Conservation (phyloP, 2,797 vertebrate genomes). For the Heliangelus exortis region DNA sequence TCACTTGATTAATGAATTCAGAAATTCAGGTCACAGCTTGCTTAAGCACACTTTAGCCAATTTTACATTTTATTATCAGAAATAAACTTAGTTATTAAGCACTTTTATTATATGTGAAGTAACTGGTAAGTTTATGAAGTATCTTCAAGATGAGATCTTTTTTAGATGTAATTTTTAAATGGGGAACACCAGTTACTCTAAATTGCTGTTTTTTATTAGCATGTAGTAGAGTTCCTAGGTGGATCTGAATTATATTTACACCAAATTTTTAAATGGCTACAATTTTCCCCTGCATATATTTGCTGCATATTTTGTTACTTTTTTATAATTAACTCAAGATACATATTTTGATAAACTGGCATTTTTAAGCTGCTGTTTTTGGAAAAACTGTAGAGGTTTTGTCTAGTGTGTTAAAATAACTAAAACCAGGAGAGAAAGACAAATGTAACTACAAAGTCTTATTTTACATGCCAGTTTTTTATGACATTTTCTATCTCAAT, state of each 20-base stretch:
- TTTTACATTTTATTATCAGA: not conserved
- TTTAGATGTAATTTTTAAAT: not conserved
- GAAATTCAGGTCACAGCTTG: not conserved
- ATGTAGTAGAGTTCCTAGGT: not conserved
- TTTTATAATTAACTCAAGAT: not conserved
- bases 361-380: not conserved
- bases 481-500: not conserved
- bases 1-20: not conserved
- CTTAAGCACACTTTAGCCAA: not conserved
- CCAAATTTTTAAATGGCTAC: not conserved
- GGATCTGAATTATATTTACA: not conserved
- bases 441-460: not conserved
- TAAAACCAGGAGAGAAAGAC: not conserved
- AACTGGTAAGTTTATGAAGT: not conserved
- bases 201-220: not conserved
- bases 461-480: not conserved
- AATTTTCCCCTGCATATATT: not conserved
- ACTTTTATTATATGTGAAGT: not conserved
- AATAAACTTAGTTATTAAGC: not conserved
- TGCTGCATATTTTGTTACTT: not conserved
- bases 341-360: not conserved
- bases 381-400: not conserved
- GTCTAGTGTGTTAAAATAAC: not conserved
- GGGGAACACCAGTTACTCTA: not conserved
- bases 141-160: not conserved